phyloP scores from a whole-genome alignment of 2,797 vertebrate species.

The Pseudomugil gertrudae region DNA sequence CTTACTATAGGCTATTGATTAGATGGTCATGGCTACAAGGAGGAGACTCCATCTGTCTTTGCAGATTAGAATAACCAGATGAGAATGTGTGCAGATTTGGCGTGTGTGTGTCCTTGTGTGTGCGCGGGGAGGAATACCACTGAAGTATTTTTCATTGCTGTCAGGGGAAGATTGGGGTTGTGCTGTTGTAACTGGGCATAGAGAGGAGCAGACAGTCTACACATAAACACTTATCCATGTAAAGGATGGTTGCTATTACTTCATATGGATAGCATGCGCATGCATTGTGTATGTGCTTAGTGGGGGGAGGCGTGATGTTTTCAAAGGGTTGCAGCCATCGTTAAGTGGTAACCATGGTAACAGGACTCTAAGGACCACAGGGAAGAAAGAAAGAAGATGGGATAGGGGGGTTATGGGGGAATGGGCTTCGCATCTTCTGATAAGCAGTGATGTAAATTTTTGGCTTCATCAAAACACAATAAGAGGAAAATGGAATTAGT shows the following conservation, averaged over 20 bases:
- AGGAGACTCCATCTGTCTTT: slow-evolving; percentile 22
- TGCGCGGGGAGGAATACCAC: slow-evolving; percentile 28
- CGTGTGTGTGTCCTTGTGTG: slow-evolving; percentile 2
- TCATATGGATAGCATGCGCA: slow-evolving; percentile 53
- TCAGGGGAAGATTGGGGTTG: slow-evolving; percentile 53
- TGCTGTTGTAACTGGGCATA: slow-evolving; percentile 69
- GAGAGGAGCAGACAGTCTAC: slow-evolving; percentile 49
- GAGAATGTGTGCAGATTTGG: slow-evolving; percentile 20
- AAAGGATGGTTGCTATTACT: slow-evolving; percentile 64
- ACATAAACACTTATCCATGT: slow-evolving; percentile 49
- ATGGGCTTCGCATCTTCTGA: slow-evolving; percentile 48
- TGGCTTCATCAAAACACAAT: slow-evolving; percentile 2
- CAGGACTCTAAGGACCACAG: slow-evolving; percentile 71
- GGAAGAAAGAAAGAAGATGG: slow-evolving; percentile 36
- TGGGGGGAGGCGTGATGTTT: slow-evolving; percentile 41
- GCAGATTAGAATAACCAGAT: slow-evolving; percentile 34
- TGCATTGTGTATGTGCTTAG: slow-evolving; percentile 21
- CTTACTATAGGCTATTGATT: slow-evolving; percentile 30
- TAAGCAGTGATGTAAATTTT: slow-evolving; percentile 51
- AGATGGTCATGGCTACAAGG: slow-evolving; percentile 14
- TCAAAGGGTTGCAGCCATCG: slow-evolving; percentile 63
- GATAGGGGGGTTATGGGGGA: slow-evolving; percentile 36
- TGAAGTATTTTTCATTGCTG: slow-evolving; percentile 59
- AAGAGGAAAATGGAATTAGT: neutral
- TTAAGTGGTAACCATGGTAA: slow-evolving; percentile 75